Conservation (phyloP, 2,113 vertebrate species). For the Lasiurus cinereus region DNA sequence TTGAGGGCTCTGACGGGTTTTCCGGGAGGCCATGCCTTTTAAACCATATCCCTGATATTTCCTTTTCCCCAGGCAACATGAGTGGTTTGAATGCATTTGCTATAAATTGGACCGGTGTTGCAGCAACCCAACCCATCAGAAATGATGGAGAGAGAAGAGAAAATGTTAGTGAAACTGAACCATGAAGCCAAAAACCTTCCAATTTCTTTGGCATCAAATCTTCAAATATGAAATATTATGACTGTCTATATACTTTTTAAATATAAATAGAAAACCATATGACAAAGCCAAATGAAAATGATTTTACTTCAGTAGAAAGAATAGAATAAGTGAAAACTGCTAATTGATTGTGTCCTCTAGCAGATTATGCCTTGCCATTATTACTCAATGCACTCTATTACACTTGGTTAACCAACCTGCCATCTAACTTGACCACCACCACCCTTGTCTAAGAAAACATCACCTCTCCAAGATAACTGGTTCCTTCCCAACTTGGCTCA, state of each 20-base stretch:
- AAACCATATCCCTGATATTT: not conserved
- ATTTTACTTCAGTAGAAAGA: slow-evolving; percentile 39
- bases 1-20: too few relatives aligned
- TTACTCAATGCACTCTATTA: too few relatives aligned
- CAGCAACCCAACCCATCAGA: not conserved
- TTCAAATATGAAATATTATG: slow-evolving; percentile 39
- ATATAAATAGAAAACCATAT: slow-evolving; percentile 26
- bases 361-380: not conserved
- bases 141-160: not conserved
- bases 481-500: not conserved
- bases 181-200: not conserved
- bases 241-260: not conserved
- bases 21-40: not conserved
- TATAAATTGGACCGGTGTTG: not conserved
- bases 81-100: not conserved
- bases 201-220: not conserved
- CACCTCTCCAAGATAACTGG: not conserved
- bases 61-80: not conserved
- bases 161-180: not conserved
- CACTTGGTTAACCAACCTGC: not conserved
- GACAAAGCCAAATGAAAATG: slow-evolving; percentile 31
- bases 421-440: not conserved
- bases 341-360: not conserved
- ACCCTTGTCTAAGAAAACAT: not conserved
- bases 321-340: not conserved